Evolutionary conservation across 2,888 invertebrate species (phyloP).

Genomic region (Rhodophaea formosa): DNA sequence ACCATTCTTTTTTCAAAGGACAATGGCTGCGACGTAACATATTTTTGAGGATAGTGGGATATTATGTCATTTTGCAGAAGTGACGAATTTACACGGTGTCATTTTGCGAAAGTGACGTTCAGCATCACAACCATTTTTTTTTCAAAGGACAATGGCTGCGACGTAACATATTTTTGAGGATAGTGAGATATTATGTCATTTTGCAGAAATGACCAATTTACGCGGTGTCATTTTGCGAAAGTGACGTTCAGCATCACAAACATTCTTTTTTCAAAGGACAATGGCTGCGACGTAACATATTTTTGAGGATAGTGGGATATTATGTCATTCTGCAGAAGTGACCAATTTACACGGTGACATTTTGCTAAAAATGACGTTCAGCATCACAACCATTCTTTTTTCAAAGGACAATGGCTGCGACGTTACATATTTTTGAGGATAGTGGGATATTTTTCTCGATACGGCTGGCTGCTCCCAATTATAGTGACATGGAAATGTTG

Average conservation of each 20-base stretch:
- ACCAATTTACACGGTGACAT: too few relatives aligned
- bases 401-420: slow-evolving; percentile 77
- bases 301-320: slow-evolving; percentile 66
- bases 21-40: slow-evolving; percentile 74
- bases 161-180: slow-evolving; percentile 72
- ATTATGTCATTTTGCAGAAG: too few relatives aligned
- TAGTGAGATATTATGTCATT: slow-evolving; percentile 31
- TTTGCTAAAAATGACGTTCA: too few relatives aligned
- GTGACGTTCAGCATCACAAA: too few relatives aligned
- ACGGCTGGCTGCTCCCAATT: slow-evolving; percentile 70
- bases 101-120: too few relatives aligned
- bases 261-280: slow-evolving; percentile 81
- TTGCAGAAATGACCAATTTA: too few relatives aligned
- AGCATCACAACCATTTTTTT: too few relatives aligned
- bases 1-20: slow-evolving; percentile 77
- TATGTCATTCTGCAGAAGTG: too few relatives aligned
- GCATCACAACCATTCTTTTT: slow-evolving; percentile 58
- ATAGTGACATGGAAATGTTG: slow-evolving; percentile 68
- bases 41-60: slow-evolving; percentile 68
- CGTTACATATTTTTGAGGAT: slow-evolving; percentile 73
- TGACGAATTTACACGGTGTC: too few relatives aligned
- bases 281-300: slow-evolving; percentile 73
- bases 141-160: slow-evolving; percentile 78
- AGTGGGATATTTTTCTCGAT: slow-evolving; percentile 68
- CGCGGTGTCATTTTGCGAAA: too few relatives aligned